Evolutionary conservation across 1,140 invertebrate genomes (phyloP), one percentile per base, ranked within the genome.

Genomic region (Hylyphantes graminicola): DNA sequence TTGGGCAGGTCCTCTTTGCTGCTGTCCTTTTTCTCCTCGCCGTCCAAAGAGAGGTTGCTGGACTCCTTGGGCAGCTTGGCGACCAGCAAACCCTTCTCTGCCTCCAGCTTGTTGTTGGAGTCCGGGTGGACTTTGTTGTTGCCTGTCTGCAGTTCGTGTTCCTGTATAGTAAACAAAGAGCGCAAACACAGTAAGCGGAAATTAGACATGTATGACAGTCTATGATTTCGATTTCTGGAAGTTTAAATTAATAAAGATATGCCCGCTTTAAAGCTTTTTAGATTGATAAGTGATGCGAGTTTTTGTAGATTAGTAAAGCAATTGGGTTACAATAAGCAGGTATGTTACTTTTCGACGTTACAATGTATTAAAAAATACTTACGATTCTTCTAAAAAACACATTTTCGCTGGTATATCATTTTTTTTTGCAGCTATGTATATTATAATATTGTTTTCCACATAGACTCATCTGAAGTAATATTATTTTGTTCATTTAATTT

Each of bases 91-190:
- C 68, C 87, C 17, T 87, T 87, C 51, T 87, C 84, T 9, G 86
- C 74, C 12, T 87, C 86, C 13, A 78, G 77, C 7, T 86, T 86
- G 13, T 87, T 83, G 17, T 77, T 72, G n/a, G 82, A 86, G 12
- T 86, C 87, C 17, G 73, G 86, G 17, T 53, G 53, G 11, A 72
- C 15, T 74, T 72, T 74, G 11, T 85, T 85, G 11, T 85, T 85
- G 7, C 68, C 84, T 13, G 51, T 78, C 35, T 35, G 35, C 13
- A 59, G 12, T 19, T 85, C 84, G n/a, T 53, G n/a, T 77, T 85
- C 82, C 82, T 85, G 17, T 13, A 67, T 3, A 50, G 15, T 35
- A 17, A n/a, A 10, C 67, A 50, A 6, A 77, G 1, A 11, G 8
- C 50, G 17, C 4, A 74, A 17, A 9, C 13, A n/a, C 15, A 0